Conservation (phyloP, 2,888 invertebrate species). For the Iselma pallidipennis region DNA sequence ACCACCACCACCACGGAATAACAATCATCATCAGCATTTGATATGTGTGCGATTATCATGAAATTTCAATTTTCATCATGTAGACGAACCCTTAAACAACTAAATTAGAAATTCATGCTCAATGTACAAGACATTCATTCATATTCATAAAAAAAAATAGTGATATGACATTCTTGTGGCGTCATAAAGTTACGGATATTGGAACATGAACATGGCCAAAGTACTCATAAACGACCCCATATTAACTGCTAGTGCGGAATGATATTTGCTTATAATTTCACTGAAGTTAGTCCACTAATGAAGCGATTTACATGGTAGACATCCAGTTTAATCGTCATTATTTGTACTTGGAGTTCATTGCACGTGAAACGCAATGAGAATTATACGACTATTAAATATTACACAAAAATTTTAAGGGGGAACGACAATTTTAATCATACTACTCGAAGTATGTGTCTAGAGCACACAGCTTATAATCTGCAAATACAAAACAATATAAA, state of each 20-base stretch:
- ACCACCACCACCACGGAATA: neutral
- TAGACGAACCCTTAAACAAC: neutral
- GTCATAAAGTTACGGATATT: slow-evolving; percentile 55
- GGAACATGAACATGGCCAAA: slow-evolving; percentile 46
- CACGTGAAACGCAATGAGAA: slow-evolving; percentile 1
- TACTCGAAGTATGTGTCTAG: no score
- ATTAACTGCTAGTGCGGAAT: slow-evolving; percentile 14
- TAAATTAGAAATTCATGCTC: neutral
- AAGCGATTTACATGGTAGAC: slow-evolving; percentile 54
- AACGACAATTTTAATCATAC: no score
- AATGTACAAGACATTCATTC: slow-evolving; percentile 46
- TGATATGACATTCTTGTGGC: slow-evolving; percentile 56
- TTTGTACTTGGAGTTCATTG: slow-evolving; percentile 18
- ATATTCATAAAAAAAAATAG: slow-evolving; percentile 53
- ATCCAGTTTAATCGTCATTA: slow-evolving; percentile 42
- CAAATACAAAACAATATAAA: no score
- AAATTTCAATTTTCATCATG: neutral
- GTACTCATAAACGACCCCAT: slow-evolving; percentile 47
- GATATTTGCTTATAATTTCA: slow-evolving; percentile 33
- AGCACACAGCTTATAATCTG: no score
- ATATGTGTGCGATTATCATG: neutral
- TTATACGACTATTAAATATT: neutral
- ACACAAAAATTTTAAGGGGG: neutral
- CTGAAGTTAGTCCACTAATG: slow-evolving; percentile 42
- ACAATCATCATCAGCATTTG: neutral